phyloP scores from a whole-genome alignment of 2,113 vertebrate species.

The Thamnaconus septentrionalis region DNA sequence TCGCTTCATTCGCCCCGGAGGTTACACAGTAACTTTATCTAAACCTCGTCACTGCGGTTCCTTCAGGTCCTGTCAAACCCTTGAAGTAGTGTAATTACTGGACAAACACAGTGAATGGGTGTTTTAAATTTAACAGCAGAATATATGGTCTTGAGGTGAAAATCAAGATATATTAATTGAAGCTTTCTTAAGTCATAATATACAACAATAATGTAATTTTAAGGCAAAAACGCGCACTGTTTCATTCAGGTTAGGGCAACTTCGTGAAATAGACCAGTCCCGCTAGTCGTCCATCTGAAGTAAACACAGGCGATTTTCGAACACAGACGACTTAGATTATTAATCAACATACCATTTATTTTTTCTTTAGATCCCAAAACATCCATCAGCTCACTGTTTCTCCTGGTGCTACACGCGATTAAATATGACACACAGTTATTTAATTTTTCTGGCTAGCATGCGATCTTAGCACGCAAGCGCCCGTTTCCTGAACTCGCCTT shows the following conservation, averaged over 20 bases:
- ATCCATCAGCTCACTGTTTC: constrained; percentile 22
- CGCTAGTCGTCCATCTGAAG: constrained; percentile 11
- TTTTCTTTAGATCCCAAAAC: constrained; percentile 12
- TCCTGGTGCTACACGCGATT: background rate
- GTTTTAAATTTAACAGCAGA: background rate
- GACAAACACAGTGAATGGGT: accelerated
- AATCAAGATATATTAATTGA: too few relatives aligned
- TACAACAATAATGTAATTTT: background rate
- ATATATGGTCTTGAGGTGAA: too few relatives aligned
- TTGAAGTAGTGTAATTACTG: constrained; percentile 31
- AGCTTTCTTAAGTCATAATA: background rate
- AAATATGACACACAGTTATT: constrained; percentile 11
- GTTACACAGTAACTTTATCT: too few relatives aligned
- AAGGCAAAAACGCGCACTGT: background rate
- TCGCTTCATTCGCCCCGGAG: too few relatives aligned
- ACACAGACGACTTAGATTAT: background rate
- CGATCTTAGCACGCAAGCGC: constrained; percentile 58
- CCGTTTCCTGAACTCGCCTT: constrained; percentile 35
- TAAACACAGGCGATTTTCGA: constrained; percentile 5
- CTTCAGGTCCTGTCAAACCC: too few relatives aligned
- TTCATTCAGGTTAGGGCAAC: background rate
- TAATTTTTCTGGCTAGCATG: constrained; percentile 46
- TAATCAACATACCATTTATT: constrained; percentile 39
- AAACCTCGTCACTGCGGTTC: too few relatives aligned
- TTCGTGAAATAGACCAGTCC: constrained; percentile 45